Percentiles rank a stretch among this genome's conserved stretches.
phyloP scores from a whole-genome alignment of 2,888 invertebrate genomes.

The Parascotia fuliginaria region DNA sequence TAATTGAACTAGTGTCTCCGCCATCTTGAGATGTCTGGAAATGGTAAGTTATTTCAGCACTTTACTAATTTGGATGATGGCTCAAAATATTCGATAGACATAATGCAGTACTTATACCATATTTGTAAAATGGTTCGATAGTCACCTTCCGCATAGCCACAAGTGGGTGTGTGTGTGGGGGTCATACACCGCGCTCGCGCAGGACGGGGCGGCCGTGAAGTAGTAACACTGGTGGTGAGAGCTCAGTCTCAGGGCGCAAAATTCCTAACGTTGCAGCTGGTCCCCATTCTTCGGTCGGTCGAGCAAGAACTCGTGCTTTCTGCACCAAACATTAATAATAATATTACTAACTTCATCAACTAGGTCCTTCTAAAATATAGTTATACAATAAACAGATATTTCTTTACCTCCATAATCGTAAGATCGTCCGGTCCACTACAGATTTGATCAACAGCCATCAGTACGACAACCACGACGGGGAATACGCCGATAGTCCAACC shows the following conservation, averaged over 20 bases:
- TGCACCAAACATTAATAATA: conserved; percentile 44
- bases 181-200: conserved; percentile 85
- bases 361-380: not conserved
- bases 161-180: conserved; percentile 76
- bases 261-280: conserved; percentile 88
- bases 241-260: conserved; percentile 79
- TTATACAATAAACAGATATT: not conserved
- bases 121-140: no score
- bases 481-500: conserved; percentile 92
- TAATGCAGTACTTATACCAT: no score
- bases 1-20: conserved; percentile 70
- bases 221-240: conserved; percentile 79
- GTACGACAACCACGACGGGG: conserved; percentile 88
- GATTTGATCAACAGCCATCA: conserved; percentile 85
- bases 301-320: conserved; percentile 87
- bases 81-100: no score
- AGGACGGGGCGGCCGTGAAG: conserved; percentile 82
- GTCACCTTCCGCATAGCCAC: conserved; percentile 76
- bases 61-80: not conserved
- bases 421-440: conserved; percentile 85
- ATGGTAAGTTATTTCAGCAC: not conserved
- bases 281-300: conserved; percentile 91
- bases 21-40: conserved; percentile 79
- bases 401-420: conserved; percentile 78
- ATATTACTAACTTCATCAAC: not conserved